Percentiles rank a stretch among this genome's conserved stretches.
phyloP scores from a whole-genome alignment of 2,888 invertebrate species.

The Leptopterna dolabrata region DNA sequence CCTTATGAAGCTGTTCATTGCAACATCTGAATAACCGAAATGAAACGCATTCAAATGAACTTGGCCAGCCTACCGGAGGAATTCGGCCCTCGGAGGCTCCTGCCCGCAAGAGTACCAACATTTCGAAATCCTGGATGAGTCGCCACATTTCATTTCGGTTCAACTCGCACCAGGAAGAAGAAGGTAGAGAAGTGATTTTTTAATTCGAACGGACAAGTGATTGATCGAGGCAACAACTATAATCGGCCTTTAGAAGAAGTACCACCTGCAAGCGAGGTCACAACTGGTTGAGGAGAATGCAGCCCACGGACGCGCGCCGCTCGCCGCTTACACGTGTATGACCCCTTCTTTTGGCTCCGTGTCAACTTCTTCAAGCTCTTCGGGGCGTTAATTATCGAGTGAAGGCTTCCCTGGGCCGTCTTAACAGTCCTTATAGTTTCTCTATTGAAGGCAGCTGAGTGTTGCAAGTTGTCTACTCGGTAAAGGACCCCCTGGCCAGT shows the following conservation, averaged over 20 bases:
- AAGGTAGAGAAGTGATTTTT: constrained; percentile 43
- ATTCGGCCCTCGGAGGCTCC: neutral
- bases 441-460: constrained; percentile 32
- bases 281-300: constrained; percentile 35
- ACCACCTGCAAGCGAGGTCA: constrained; percentile 52
- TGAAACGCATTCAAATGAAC: neutral
- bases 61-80: neutral
- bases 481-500: constrained; percentile 37
- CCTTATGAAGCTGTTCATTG: too few relatives aligned
- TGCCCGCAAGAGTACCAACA: neutral
- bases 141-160: constrained; percentile 44
- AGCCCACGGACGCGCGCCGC: constrained; percentile 49
- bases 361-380: constrained; percentile 53
- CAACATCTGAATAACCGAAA: neutral
- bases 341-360: constrained; percentile 55
- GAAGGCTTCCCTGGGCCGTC: constrained; percentile 42
- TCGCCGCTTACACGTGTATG: constrained; percentile 54
- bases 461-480: constrained; percentile 43
- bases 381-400: constrained; percentile 53
- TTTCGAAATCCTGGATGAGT: constrained; percentile 43
- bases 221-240: constrained; percentile 51
- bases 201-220: constrained; percentile 52
- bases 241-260: constrained; percentile 51
- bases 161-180: constrained; percentile 4
- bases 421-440: constrained; percentile 44